Percentiles rank a stretch among this genome's conserved stretches.
Evolutionary conservation across 2,113 vertebrate species (phyloP).

Genomic region (Gila orcuttii): DNA sequence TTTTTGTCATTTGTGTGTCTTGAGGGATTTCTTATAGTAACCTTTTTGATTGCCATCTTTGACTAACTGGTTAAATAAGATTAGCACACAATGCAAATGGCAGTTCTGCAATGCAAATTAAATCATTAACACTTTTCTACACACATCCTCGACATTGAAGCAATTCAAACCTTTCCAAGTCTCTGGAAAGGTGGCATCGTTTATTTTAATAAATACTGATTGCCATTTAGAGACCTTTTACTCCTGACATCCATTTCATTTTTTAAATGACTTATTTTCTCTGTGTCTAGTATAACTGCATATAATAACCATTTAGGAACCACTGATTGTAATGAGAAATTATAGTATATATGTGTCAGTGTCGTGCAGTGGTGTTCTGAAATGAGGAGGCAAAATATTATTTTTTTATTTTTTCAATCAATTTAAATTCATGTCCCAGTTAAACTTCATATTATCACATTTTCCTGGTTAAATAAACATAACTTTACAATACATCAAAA

Average conservation of each 20-base stretch:
- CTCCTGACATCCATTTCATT: background rate
- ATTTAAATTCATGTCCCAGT: too few species aligned
- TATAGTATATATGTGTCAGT: background rate
- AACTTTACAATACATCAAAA: too few species aligned
- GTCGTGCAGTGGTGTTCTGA: too few species aligned
- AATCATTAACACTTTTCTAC: slow-evolving; percentile 49
- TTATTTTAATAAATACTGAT: background rate
- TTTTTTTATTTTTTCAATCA: too few species aligned
- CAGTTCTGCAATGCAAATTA: slow-evolving; percentile 59
- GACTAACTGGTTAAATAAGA: slow-evolving; percentile 54
- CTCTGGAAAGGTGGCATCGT: background rate
- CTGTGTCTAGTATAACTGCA: background rate
- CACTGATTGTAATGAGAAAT: background rate
- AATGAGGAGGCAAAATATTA: too few species aligned
- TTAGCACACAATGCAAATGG: slow-evolving; percentile 58
- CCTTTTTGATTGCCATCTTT: slow-evolving; percentile 41
- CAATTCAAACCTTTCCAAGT: slow-evolving; percentile 25
- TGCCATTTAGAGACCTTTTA: slow-evolving; percentile 26
- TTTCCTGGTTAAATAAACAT: too few species aligned
- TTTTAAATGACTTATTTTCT: slow-evolving; percentile 7
- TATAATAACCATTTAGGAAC: background rate
- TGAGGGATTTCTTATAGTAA: slow-evolving; percentile 25
- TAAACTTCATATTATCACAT: too few species aligned
- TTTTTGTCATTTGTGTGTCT: slow-evolving; percentile 22
- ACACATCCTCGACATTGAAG: slow-evolving; percentile 17